These are phyloP conservation scores for Drosophila multiciliata DNA, from an alignment of 2,888 invertebrate genomes.

Conservation along the genomic window DNA sequence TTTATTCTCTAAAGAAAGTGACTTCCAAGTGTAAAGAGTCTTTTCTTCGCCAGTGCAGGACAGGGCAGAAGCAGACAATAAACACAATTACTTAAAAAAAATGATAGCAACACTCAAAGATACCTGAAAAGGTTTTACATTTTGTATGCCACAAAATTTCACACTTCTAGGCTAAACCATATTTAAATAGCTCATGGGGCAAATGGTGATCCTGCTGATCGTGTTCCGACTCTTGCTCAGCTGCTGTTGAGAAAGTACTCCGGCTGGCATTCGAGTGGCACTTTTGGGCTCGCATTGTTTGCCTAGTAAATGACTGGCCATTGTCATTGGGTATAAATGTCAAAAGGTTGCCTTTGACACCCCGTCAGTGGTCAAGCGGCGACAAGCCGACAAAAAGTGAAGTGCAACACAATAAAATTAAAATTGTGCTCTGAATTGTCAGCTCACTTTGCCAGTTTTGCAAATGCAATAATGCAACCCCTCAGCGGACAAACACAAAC, in stretches of 20 bases:
- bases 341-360: constrained; percentile 76
- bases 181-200: constrained; percentile 52
- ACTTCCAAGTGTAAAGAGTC: too few relatives aligned
- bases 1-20: not conserved
- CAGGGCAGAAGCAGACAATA: not conserved
- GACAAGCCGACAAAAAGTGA: constrained; percentile 54
- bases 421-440: constrained; percentile 36
- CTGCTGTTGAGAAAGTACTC: constrained; percentile 60
- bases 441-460: constrained; percentile 56
- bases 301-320: constrained; percentile 72
- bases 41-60: not conserved
- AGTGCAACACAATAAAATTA: constrained; percentile 55
- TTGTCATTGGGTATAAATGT: constrained; percentile 75
- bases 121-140: constrained; percentile 28
- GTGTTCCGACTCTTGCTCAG: constrained; percentile 47
- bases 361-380: constrained; percentile 67
- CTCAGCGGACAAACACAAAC: constrained; percentile 44
- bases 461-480: constrained; percentile 62
- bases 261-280: constrained; percentile 48
- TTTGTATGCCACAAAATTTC: constrained; percentile 34
- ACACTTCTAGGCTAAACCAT: constrained; percentile 55
- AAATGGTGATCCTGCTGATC: constrained; percentile 32
- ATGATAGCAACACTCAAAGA: not conserved
- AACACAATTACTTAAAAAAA: not conserved
- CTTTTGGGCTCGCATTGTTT: constrained; percentile 68